These are phyloP conservation scores for Halotydeus destructor DNA, from an alignment of 1,140 invertebrate species.

Conservation along the genomic window DNA sequence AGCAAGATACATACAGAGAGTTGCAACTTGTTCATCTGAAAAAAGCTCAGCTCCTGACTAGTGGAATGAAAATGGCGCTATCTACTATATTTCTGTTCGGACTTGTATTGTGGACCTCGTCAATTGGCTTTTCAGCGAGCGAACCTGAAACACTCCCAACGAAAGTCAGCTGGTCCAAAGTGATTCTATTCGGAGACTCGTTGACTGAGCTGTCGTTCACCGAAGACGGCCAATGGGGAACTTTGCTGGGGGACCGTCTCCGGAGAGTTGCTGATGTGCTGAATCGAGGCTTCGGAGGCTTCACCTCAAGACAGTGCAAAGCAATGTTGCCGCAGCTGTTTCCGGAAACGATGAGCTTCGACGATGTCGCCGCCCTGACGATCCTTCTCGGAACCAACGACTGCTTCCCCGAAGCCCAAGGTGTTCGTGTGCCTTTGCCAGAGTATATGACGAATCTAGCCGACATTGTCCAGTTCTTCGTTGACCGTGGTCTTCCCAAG, in stretches of 20 bases:
- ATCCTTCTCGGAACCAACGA: conserved; percentile 28
- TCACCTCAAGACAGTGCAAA: conserved; percentile 23
- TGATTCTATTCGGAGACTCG: conserved; percentile 17
- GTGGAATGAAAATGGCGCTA: too few relatives aligned
- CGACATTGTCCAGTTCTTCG: conserved; percentile 22
- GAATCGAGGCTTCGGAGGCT: conserved; percentile 26
- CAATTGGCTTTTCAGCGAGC: too few relatives aligned
- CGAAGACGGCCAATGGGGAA: conserved; percentile 12
- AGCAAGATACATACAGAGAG: too few relatives aligned
- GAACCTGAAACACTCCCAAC: too few relatives aligned
- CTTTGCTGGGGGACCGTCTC: conserved; percentile 13
- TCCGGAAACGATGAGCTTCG: conserved; percentile 17
- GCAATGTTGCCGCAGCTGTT: conserved; percentile 23
- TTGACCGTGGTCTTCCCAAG: conserved; percentile 21
- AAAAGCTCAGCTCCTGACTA: too few relatives aligned
- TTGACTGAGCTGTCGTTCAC: conserved; percentile 9
- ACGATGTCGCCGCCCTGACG: conserved; percentile 21
- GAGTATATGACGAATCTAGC: conserved; percentile 22
- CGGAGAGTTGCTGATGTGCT: conserved; percentile 27
- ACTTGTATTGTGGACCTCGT: too few relatives aligned
- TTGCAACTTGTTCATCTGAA: too few relatives aligned
- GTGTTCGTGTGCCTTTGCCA: conserved; percentile 24
- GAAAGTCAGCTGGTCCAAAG: conserved; percentile 15
- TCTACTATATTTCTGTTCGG: too few relatives aligned
- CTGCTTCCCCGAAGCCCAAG: conserved; percentile 18